Conservation (phyloP, 2,888 invertebrate genomes). For the Lycaena phlaeas region DNA sequence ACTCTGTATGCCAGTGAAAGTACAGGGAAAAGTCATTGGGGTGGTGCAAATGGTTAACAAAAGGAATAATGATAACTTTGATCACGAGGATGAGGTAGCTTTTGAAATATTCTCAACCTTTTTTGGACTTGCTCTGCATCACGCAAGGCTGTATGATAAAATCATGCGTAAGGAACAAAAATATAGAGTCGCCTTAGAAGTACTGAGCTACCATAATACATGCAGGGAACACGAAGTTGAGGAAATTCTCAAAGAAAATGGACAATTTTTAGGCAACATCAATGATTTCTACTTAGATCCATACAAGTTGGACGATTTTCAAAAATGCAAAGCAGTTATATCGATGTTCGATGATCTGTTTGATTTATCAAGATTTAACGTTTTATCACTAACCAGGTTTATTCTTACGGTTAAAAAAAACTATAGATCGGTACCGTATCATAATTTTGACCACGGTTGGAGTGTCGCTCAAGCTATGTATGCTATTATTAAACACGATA, state of each 20-base stretch:
- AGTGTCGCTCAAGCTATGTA: conserved; percentile 90
- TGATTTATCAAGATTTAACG: conserved; percentile 76
- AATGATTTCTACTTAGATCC: conserved; percentile 81
- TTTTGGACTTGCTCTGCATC: conserved; percentile 88
- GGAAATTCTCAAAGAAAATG: conserved; percentile 27
- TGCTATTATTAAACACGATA: conserved; percentile 76
- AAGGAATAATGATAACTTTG: conserved; percentile 66
- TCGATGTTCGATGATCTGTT: conserved; percentile 86
- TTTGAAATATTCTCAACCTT: conserved; percentile 90
- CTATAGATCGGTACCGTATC: conserved; percentile 87
- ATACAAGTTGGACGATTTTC: conserved; percentile 77
- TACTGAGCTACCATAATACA: conserved; percentile 87
- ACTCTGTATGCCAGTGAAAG: conserved; percentile 90
- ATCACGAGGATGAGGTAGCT: conserved; percentile 81
- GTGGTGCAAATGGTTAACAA: conserved; percentile 92
- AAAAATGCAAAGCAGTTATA: conserved; percentile 81
- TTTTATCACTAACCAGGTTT: conserved; percentile 78
- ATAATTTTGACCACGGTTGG: conserved; percentile 92
- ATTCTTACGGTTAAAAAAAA: conserved; percentile 88
- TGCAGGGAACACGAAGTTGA: conserved; percentile 81
- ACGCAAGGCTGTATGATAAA: conserved; percentile 88
- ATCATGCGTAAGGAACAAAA: conserved; percentile 88
- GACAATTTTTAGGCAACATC: conserved; percentile 34
- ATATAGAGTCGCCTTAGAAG: conserved; percentile 85
- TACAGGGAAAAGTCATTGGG: conserved; percentile 83